These are phyloP conservation scores for Acanthacorydalis orientalis DNA, from an alignment of 2,888 invertebrate species.

Conservation along the genomic window DNA sequence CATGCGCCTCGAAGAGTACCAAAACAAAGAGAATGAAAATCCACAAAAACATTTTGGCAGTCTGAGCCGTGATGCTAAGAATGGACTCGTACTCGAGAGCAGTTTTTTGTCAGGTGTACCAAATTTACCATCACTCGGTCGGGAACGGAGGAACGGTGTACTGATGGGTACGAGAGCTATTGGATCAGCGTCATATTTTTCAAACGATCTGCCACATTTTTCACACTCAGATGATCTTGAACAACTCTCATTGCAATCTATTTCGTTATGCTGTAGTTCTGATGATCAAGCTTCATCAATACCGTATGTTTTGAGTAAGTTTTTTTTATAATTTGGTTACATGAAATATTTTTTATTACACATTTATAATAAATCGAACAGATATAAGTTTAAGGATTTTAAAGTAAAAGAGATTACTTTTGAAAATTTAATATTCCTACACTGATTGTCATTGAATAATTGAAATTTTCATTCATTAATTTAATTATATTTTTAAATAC, in stretches of 20 bases:
- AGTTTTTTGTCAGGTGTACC: slow-evolving; percentile 20
- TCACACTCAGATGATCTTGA: slow-evolving; percentile 19
- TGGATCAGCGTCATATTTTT: slow-evolving; percentile 1
- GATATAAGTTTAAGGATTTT: too few species aligned
- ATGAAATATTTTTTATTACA: not conserved
- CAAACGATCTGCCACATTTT: not conserved
- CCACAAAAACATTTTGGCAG: slow-evolving; percentile 22
- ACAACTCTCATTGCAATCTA: slow-evolving; percentile 22
- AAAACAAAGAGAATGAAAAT: slow-evolving; percentile 54
- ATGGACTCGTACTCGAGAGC: slow-evolving; percentile 18
- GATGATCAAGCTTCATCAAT: slow-evolving; percentile 25
- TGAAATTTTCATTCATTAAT: too few species aligned
- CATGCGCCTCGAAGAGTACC: slow-evolving; percentile 35
- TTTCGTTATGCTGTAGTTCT: slow-evolving; percentile 23
- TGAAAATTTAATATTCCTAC: too few species aligned
- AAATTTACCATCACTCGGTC: slow-evolving; percentile 12
- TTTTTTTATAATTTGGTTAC: not conserved
- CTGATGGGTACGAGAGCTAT: slow-evolving; percentile 61
- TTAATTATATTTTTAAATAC: slow-evolving; percentile 13
- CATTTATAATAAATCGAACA: too few species aligned
- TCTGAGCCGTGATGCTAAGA: slow-evolving; percentile 4
- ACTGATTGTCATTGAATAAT: not conserved
- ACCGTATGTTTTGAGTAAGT: slow-evolving; percentile 36
- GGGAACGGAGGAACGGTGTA: slow-evolving; percentile 41
- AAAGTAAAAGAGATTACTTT: too few species aligned